Evolutionary conservation across 2,888 invertebrate species (phyloP).

Genomic region (Parascotia fuliginaria): DNA sequence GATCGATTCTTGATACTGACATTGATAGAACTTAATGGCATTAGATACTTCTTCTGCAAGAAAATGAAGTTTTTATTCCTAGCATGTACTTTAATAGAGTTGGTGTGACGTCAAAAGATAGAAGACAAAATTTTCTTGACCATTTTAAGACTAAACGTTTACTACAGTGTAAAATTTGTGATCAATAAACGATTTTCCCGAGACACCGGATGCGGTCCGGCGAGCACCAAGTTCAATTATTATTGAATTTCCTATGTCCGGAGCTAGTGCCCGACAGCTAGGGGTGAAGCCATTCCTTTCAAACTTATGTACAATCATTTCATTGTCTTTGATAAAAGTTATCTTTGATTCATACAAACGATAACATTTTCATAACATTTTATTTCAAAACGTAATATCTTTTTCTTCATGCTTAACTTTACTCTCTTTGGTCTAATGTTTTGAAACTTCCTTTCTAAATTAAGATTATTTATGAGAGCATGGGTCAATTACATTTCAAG

Average conservation of each 20-base stretch:
- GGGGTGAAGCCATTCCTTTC: conserved; percentile 47
- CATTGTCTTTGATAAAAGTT: conserved; percentile 11
- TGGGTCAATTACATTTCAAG: conserved; percentile 30
- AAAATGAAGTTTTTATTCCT: too few species aligned
- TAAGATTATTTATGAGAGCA: conserved; percentile 21
- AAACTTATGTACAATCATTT: conserved; percentile 30
- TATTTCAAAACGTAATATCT: too few species aligned
- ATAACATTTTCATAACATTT: too few species aligned
- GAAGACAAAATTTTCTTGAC: conserved; percentile 17
- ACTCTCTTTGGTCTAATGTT: background rate
- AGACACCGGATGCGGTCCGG: conserved; percentile 77
- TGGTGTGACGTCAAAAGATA: background rate
- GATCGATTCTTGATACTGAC: background rate
- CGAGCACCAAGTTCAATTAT: conserved; percentile 76
- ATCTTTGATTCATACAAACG: background rate
- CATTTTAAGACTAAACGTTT: conserved; percentile 24
- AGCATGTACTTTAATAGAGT: background rate
- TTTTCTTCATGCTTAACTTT: too few species aligned
- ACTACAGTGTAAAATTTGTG: conserved; percentile 56
- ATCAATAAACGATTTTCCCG: conserved; percentile 75
- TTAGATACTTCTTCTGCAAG: too few species aligned
- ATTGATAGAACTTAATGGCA: too few species aligned
- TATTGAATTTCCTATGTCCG: conserved; percentile 77
- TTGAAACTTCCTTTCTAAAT: background rate
- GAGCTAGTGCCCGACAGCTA: conserved; percentile 41